Evolutionary conservation across 2,797 vertebrate genomes (phyloP).

Genomic region (Onychomys arenicola): DNA sequence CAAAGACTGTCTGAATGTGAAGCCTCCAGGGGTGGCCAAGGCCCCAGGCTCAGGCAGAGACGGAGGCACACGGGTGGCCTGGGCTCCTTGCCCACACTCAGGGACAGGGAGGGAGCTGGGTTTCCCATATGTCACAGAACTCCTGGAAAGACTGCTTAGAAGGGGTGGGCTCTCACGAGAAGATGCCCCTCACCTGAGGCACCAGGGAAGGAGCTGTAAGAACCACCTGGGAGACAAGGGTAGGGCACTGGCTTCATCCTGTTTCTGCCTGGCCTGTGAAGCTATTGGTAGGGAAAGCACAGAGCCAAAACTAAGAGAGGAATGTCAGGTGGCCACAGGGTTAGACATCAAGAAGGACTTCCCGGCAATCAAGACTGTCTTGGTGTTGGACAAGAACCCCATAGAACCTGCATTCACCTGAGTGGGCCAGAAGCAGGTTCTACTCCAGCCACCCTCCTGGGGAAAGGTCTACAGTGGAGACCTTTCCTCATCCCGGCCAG

Average conservation of each 20-base stretch:
- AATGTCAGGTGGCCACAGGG: neutral
- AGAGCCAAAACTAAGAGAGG: neutral
- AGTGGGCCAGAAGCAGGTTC: too few species aligned
- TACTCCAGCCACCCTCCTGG: neutral
- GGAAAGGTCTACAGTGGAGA: neutral
- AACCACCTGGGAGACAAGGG: neutral
- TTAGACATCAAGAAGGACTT: neutral
- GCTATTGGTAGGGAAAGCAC: neutral
- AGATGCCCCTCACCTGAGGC: too few species aligned
- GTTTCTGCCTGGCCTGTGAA: neutral
- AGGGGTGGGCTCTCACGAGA: neutral
- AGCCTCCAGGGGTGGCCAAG: constrained; percentile 21
- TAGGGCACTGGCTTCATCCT: neutral
- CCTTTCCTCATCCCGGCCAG: neutral
- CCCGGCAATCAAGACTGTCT: neutral
- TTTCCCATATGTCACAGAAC: neutral
- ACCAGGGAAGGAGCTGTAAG: neutral
- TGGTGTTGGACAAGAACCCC: neutral
- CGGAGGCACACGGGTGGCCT: constrained; percentile 65
- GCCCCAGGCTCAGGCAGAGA: neutral
- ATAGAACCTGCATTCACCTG: neutral
- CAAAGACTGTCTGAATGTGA: constrained; percentile 35
- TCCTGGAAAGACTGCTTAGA: neutral
- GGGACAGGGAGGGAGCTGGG: neutral
- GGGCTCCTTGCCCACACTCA: constrained; percentile 25